These are phyloP conservation scores for Sebastiscus tertius DNA, from an alignment of 2,797 vertebrate genomes.

Conservation along the genomic window DNA sequence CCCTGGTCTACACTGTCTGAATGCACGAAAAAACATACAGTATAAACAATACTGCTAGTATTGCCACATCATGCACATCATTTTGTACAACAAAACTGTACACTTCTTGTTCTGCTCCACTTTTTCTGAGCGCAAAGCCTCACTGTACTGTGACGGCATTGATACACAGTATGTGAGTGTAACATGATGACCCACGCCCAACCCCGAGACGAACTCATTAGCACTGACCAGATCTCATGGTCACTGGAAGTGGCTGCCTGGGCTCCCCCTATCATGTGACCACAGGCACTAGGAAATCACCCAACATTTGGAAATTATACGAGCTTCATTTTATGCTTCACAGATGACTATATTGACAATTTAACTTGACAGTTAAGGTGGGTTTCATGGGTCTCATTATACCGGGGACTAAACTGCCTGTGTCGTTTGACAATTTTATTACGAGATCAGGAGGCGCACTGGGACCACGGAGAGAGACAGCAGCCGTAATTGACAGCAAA, in stretches of 20 bases:
- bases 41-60: background rate
- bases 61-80: background rate
- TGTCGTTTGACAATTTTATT: background rate
- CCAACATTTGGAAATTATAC: background rate
- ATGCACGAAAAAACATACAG: background rate
- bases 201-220: conserved; percentile 9
- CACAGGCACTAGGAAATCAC: background rate
- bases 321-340: background rate
- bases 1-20: background rate
- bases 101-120: background rate
- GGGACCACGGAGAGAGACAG: conserved; percentile 1
- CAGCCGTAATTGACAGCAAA: conserved; percentile 23
- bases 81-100: background rate
- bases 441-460: background rate
- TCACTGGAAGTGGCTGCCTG: background rate
- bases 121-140: background rate
- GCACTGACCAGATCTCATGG: background rate
- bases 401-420: background rate
- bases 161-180: conserved; percentile 1
- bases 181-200: conserved; percentile 26
- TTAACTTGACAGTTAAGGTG: background rate
- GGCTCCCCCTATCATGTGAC: conserved; percentile 1
- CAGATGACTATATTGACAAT: background rate
- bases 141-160: background rate
- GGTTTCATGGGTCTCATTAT: background rate